Evolutionary conservation across 1,140 invertebrate genomes (phyloP).

Genomic region (Hycleus phaleratus): DNA sequence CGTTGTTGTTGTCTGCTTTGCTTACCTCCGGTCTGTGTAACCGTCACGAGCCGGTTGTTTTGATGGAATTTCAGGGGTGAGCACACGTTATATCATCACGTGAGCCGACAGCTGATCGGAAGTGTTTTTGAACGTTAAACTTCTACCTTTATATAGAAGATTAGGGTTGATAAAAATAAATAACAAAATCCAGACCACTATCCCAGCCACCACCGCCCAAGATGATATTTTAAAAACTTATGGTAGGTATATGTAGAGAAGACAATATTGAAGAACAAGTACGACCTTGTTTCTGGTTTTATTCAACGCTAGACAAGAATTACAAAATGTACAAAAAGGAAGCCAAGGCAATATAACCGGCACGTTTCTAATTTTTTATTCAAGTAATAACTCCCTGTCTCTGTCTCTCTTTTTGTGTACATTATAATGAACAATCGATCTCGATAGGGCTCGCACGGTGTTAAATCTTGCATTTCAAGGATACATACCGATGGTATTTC

Average conservation of each 20-base stretch:
- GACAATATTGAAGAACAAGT: neutral
- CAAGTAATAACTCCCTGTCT: neutral
- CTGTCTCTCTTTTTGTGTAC: too few relatives aligned
- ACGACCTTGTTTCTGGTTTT: conserved; percentile 9
- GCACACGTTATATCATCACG: conserved; percentile 11
- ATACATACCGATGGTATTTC: neutral
- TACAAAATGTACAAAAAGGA: conserved; percentile 7
- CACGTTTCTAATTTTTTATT: conserved; percentile 12
- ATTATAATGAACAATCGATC: conserved; percentile 11
- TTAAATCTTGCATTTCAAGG: conserved; percentile 16
- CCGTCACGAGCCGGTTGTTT: conserved; percentile 12
- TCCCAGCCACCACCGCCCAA: too few relatives aligned
- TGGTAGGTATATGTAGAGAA: too few relatives aligned
- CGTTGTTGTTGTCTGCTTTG: neutral
- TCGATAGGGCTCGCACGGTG: conserved; percentile 5
- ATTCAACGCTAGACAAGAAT: conserved; percentile 10
- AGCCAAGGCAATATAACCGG: neutral
- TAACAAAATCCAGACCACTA: too few relatives aligned
- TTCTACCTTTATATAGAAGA: too few relatives aligned
- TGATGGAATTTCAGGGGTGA: conserved; percentile 9
- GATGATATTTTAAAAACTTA: too few relatives aligned
- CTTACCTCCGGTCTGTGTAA: conserved; percentile 3
- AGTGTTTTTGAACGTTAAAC: neutral
- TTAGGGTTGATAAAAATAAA: too few relatives aligned
- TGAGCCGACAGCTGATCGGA: conserved; percentile 15